Conservation (phyloP, 2,113 vertebrate species). For the Alligator sinensis region DNA sequence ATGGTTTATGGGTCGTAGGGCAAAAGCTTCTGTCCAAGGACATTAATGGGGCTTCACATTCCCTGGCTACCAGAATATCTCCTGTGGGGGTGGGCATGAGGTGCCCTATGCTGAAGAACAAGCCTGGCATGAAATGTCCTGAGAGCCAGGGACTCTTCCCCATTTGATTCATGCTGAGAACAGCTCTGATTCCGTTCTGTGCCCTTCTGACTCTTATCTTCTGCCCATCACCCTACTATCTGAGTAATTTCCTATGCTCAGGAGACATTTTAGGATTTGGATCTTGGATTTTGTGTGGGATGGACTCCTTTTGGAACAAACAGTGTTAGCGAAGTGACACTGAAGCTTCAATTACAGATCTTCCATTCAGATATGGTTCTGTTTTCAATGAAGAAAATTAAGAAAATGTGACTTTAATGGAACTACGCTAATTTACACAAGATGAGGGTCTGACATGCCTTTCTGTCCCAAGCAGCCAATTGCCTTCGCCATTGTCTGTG, state of each 20-base stretch:
- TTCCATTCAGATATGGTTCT: not conserved
- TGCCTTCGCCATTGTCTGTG: not conserved
- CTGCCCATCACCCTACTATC: not conserved
- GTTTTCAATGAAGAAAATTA: not conserved
- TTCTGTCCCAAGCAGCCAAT: not conserved
- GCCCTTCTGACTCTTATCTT: not conserved
- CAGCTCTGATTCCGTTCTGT: not conserved
- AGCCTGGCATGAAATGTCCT: not conserved
- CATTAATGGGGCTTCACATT: not conserved
- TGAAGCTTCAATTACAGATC: not conserved
- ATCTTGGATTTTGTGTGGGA: fast-evolving
- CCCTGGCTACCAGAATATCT: not conserved
- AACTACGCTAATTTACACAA: fast-evolving
- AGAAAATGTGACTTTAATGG: not conserved
- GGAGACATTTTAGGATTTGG: not conserved
- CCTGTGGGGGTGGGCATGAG: fast-evolving
- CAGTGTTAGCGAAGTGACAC: not conserved
- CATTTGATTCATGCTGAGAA: not conserved
- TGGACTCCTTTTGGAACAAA: not conserved
- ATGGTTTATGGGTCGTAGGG: not conserved
- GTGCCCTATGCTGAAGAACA: not conserved
- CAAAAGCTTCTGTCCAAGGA: not conserved
- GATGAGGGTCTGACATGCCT: not conserved
- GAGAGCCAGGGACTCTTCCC: not conserved
- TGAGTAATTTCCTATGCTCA: not conserved